Percentiles rank a stretch among this genome's conserved stretches.
Evolutionary conservation across 2,113 vertebrate species (phyloP).

Genomic region (Colossoma macropomum): DNA sequence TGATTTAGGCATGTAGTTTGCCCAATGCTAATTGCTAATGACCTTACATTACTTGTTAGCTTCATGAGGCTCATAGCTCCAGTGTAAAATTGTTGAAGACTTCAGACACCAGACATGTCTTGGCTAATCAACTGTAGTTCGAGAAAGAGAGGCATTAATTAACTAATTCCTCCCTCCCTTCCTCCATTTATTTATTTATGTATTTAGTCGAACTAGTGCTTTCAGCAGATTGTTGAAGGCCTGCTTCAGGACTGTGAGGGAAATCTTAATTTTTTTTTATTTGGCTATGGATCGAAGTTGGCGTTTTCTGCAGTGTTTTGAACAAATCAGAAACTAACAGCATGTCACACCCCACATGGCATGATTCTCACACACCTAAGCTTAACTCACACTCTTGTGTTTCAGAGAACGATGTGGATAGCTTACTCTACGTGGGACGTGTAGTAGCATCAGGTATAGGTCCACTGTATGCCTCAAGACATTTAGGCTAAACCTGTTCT

Average conservation of each 20-base stretch:
- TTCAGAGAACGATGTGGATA: slow-evolving; percentile 86
- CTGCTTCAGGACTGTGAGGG: not conserved
- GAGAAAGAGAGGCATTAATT: no score
- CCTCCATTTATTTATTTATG: no score
- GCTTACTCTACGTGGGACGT: slow-evolving; percentile 85
- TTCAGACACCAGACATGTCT: no score
- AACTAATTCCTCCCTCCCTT: no score
- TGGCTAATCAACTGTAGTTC: no score
- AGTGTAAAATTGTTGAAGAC: no score
- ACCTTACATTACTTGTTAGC: not conserved
- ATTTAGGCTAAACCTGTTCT: slow-evolving; percentile 52
- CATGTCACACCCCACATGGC: slow-evolving; percentile 1
- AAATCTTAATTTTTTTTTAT: no score
- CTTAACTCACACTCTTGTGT: slow-evolving; percentile 79
- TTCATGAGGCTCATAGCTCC: not conserved
- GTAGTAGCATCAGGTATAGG: slow-evolving; percentile 85
- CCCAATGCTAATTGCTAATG: not conserved
- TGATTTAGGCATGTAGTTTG: no score
- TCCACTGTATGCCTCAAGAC: slow-evolving; percentile 44
- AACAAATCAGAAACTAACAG: not conserved
- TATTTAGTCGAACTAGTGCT: not conserved
- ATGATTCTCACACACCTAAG: slow-evolving; percentile 11
- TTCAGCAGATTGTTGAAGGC: not conserved
- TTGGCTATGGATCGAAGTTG: no score
- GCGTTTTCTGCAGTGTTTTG: not conserved